Evolutionary conservation across 2,797 vertebrate genomes (phyloP).

Genomic region (Dicrostonyx torquatus): DNA sequence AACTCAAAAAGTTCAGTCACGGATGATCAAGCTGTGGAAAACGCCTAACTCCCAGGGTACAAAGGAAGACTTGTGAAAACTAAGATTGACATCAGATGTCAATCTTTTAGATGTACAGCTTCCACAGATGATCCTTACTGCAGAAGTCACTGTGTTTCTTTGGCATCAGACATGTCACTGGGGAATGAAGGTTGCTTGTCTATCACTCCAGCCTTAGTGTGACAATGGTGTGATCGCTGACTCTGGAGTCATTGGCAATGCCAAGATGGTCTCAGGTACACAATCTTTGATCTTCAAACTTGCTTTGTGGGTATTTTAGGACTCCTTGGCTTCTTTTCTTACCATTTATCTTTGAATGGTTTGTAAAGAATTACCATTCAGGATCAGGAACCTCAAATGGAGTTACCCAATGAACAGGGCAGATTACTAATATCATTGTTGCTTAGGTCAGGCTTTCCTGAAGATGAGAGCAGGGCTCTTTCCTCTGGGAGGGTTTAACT

Average conservation of each 20-base stretch:
- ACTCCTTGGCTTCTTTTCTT: conserved; percentile 94
- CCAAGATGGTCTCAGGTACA: neutral
- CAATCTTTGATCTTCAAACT: conserved; percentile 90
- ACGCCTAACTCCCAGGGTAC: neutral
- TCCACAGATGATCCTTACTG: neutral
- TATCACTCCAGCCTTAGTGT: neutral
- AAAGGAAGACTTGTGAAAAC: neutral
- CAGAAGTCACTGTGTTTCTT: neutral
- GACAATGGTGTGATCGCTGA: neutral
- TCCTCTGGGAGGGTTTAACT: conserved; percentile 91
- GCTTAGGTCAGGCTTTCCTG: conserved; percentile 91
- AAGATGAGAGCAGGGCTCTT: conserved; percentile 86
- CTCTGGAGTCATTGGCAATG: neutral
- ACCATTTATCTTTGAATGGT: conserved; percentile 94
- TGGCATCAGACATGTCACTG: neutral
- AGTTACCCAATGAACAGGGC: conserved; percentile 91
- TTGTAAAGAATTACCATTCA: conserved; percentile 96
- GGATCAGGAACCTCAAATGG: conserved; percentile 91
- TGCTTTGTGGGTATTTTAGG: conserved; percentile 93
- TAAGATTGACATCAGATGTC: neutral
- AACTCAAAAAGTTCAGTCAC: neutral
- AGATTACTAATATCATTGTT: conserved; percentile 92
- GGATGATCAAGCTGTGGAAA: neutral
- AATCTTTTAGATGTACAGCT: neutral
- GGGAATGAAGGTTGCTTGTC: neutral